phyloP scores from a whole-genome alignment of 37 sponge, comb jelly and placozoan genomes.

The Dysidea cf. avara region DNA sequence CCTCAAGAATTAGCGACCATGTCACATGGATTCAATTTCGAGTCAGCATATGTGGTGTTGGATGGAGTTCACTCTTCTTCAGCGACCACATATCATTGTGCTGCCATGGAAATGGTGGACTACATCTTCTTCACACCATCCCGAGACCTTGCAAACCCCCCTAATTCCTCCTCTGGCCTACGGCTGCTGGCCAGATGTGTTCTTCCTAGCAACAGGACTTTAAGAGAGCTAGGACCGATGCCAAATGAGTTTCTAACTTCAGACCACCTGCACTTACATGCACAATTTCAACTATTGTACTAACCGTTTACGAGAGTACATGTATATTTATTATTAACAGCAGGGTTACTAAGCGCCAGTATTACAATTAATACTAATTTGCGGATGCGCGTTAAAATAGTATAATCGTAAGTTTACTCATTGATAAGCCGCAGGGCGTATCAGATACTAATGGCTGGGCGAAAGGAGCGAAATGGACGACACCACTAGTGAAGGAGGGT shows the following conservation, averaged over 20 bases:
- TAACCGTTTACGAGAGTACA: too few species aligned
- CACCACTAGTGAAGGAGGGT: too few species aligned
- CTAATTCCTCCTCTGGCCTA: slow-evolving; percentile 14
- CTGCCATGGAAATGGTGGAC: slow-evolving; percentile 72
- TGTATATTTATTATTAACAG: too few species aligned
- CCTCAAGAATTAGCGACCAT: slow-evolving; percentile 2
- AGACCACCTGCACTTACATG: slow-evolving; percentile 76
- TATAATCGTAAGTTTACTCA: too few species aligned
- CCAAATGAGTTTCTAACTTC: slow-evolving; percentile 77
- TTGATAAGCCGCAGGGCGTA: too few species aligned
- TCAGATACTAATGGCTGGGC: too few species aligned
- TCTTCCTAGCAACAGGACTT: slow-evolving; percentile 45
- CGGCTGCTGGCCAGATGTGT: slow-evolving; percentile 42
- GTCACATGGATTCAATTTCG: slow-evolving; percentile 62
- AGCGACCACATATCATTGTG: slow-evolving; percentile 68
- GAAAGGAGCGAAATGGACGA: too few species aligned
- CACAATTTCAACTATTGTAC: slow-evolving; percentile 46
- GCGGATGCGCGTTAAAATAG: too few species aligned
- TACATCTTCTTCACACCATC: slow-evolving; percentile 67
- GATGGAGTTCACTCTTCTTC: slow-evolving; percentile 1
- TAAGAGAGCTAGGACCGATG: slow-evolving; percentile 66
- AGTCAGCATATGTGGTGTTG: slow-evolving; percentile 51
- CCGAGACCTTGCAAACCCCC: neutral
- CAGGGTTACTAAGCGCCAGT: too few species aligned
- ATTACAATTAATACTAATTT: too few species aligned